Conservation (phyloP, 1,140 invertebrate species). For the Drosophila fuyamai region DNA sequence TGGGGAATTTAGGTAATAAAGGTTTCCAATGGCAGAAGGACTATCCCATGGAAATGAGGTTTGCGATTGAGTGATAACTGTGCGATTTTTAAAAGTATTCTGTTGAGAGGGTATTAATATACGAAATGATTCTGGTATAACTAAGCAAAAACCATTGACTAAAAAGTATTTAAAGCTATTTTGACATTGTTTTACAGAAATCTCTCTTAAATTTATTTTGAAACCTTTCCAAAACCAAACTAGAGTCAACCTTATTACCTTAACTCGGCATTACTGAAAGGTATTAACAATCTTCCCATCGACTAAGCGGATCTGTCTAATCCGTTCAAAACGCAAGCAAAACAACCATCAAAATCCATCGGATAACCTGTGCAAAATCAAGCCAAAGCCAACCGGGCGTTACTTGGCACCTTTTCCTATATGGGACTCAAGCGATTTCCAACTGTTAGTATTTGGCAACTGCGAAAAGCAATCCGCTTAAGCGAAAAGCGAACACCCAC, state of each 20-base stretch:
- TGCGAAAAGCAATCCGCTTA: slow-evolving; percentile 51
- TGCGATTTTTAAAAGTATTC: not conserved
- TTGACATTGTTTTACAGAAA: too few species aligned
- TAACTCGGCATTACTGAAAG: not conserved
- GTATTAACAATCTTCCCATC: not conserved
- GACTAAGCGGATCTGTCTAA: slow-evolving; percentile 1
- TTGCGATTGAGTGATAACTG: not conserved
- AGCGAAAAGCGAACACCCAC: slow-evolving; percentile 55
- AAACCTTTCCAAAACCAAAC: too few species aligned
- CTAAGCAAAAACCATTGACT: too few species aligned
- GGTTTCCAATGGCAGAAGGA: not conserved
- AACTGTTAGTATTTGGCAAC: slow-evolving; percentile 54
- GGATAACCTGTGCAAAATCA: not conserved
- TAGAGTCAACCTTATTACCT: not conserved
- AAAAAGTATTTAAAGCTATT: too few species aligned
- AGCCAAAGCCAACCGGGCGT: slow-evolving; percentile 5
- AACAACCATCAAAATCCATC: slow-evolving; percentile 5
- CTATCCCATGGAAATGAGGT: not conserved
- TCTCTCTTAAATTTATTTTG: too few species aligned
- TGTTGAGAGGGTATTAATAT: too few species aligned
- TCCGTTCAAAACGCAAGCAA: slow-evolving; percentile 6
- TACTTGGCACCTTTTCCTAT: slow-evolving; percentile 28
- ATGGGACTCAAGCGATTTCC: slow-evolving; percentile 12
- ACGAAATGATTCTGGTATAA: too few species aligned
- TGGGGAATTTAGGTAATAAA: slow-evolving; percentile 9